Percentiles rank a stretch among this genome's conserved stretches.
Conservation (phyloP, 2,113 vertebrate genomes). For the Brachyhypopomus occidentalis region DNA sequence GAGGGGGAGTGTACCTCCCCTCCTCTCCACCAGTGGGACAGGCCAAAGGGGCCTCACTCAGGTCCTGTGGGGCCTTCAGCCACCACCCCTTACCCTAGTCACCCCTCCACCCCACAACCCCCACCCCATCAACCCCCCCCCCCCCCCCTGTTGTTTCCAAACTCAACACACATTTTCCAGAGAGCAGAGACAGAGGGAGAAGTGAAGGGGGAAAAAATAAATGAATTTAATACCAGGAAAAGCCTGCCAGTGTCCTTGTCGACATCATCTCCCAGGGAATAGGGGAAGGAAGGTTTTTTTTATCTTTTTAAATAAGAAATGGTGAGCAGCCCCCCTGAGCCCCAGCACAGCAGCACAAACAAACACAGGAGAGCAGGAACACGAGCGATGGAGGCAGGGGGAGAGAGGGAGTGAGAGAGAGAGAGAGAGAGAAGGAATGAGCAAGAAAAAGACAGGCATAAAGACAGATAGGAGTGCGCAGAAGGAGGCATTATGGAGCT, state of each 20-base stretch:
- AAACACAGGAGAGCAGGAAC: conserved; percentile 48
- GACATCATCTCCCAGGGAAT: conserved; percentile 67
- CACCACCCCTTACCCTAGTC: conserved; percentile 51
- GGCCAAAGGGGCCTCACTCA: conserved; percentile 51
- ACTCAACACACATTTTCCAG: conserved; percentile 79
- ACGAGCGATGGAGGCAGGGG: conserved; percentile 25
- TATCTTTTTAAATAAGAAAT: conserved; percentile 62
- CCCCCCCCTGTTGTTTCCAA: conserved; percentile 65
- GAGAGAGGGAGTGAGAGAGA: conserved; percentile 20
- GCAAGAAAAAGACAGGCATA: conserved; percentile 39
- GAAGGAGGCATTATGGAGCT: conserved; percentile 42
- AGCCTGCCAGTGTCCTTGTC: conserved; percentile 63
- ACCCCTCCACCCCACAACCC: conserved; percentile 54
- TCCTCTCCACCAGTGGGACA: conserved; percentile 49
- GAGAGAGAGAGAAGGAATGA: conserved; percentile 37
- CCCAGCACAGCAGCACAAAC: conserved; percentile 53
- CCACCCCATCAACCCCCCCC: conserved; percentile 48
- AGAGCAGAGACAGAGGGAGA: conserved; percentile 52
- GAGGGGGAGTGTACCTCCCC: conserved; percentile 53
- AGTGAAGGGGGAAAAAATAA: conserved; percentile 13
- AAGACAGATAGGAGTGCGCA: conserved; percentile 34
- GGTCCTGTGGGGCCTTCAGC: conserved; percentile 48
- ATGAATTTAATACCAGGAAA: conserved; percentile 64
- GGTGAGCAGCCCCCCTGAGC: conserved; percentile 48
- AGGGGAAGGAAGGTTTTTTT: conserved; percentile 62